Evolutionary conservation across 2,797 vertebrate genomes (phyloP).

Genomic region (Mormyrops attenuatus): DNA sequence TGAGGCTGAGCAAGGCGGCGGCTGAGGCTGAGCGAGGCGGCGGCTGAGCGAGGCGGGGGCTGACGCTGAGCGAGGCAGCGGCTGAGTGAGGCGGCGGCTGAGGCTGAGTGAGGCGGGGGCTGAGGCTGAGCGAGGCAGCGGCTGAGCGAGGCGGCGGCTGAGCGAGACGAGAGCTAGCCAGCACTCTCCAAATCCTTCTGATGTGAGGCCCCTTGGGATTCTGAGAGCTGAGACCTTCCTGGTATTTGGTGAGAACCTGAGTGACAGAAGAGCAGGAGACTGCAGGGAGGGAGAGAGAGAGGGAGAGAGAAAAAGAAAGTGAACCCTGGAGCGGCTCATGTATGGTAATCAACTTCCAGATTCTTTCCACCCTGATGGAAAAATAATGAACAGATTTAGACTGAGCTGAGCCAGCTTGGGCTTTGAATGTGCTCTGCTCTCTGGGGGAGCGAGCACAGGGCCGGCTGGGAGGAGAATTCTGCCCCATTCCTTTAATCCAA

Average conservation of each 20-base stretch:
- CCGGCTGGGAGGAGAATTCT: neutral
- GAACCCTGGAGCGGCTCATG: neutral
- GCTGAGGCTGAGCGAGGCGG: no score
- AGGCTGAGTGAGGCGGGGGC: neutral
- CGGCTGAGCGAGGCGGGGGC: no score
- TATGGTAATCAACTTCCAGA: conserved; percentile 8
- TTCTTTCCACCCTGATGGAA: conserved; percentile 6
- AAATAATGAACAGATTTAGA: conserved; percentile 15
- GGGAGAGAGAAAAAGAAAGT: neutral
- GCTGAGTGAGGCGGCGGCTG: no score
- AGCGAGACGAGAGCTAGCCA: neutral
- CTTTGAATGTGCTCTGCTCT: neutral
- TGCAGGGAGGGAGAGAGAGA: neutral
- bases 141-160: neutral
- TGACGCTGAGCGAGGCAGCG: no score
- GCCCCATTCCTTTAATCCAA: neutral
- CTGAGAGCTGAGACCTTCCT: neutral
- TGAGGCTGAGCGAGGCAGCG: neutral
- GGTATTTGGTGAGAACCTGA: neutral
- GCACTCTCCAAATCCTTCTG: neutral
- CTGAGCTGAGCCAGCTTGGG: conserved; percentile 4
- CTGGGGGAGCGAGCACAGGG: neutral
- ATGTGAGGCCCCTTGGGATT: neutral
- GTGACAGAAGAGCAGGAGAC: neutral
- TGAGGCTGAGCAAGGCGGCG: no score